Percentiles rank a stretch among this genome's conserved stretches.
Conservation (phyloP, 2,888 invertebrate species). For the Dryobotodes eremita region DNA sequence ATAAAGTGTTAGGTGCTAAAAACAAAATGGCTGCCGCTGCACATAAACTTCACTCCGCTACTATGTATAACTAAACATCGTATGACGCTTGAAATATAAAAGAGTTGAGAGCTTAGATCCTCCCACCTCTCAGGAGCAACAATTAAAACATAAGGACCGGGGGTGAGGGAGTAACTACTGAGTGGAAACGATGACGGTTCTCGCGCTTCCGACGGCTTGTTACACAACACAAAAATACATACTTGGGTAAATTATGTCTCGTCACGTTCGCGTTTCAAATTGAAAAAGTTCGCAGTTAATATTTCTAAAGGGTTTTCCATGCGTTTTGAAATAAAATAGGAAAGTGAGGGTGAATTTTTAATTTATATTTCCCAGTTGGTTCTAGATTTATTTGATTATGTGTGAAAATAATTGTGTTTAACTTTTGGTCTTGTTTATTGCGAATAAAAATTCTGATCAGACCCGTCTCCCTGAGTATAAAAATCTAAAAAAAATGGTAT, state of each 20-base stretch:
- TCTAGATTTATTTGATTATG: conserved; percentile 27
- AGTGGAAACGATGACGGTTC: conserved; percentile 85
- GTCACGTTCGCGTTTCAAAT: conserved; percentile 76
- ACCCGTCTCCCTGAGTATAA: background rate
- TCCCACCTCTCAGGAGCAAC: conserved; percentile 88
- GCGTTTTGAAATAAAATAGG: conserved; percentile 49
- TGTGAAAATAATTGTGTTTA: conserved; percentile 9
- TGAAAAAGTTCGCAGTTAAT: conserved; percentile 66
- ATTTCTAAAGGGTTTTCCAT: conserved; percentile 60
- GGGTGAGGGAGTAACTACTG: conserved; percentile 85
- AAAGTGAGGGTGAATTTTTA: conserved; percentile 53
- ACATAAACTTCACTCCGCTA: conserved; percentile 67
- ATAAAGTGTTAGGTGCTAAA: conserved; percentile 49
- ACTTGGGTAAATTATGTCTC: conserved; percentile 84
- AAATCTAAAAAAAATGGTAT: background rate
- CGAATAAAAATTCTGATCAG: background rate
- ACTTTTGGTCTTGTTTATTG: background rate
- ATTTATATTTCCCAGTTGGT: conserved; percentile 43
- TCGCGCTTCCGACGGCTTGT: conserved; percentile 75
- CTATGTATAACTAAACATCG: conserved; percentile 70
- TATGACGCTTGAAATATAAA: conserved; percentile 81
- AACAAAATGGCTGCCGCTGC: conserved; percentile 71
- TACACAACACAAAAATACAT: conserved; percentile 80
- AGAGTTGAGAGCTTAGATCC: conserved; percentile 85
- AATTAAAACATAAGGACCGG: conserved; percentile 87